phyloP scores from a whole-genome alignment of 2,888 invertebrate species.

The Salticus scenicus region DNA sequence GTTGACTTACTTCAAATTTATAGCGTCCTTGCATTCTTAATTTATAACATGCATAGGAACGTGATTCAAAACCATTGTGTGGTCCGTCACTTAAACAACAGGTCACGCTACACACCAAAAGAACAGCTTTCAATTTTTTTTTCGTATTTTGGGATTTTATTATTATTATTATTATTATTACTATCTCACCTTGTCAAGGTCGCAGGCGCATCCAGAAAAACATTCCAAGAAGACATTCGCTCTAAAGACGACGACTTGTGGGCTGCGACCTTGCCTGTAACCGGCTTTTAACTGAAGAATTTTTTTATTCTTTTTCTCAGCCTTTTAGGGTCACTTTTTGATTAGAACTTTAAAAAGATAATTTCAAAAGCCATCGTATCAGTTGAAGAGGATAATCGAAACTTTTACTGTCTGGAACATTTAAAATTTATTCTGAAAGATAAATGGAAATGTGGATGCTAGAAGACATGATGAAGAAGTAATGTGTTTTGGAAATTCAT shows the following conservation, averaged over 20 bases:
- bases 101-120: not conserved
- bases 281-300: conserved; percentile 2
- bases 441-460: too few relatives aligned
- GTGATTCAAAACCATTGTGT: not conserved
- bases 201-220: not conserved
- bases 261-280: conserved; percentile 25
- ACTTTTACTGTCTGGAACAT: too few relatives aligned
- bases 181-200: conserved; percentile 24
- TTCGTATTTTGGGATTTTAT: not conserved
- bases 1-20: not conserved
- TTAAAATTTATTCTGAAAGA: too few relatives aligned
- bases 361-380: too few relatives aligned
- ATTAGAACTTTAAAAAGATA: not conserved
- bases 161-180: too few relatives aligned
- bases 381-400: too few relatives aligned
- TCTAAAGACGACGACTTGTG: conserved; percentile 10
- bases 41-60: not conserved
- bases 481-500: too few relatives aligned
- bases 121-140: not conserved
- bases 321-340: not conserved
- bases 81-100: conserved; percentile 2
- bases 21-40: not conserved
- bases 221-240: conserved; percentile 5
- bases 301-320: not conserved
- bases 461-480: too few relatives aligned